A percentile compares a stretch with the other conserved stretches of the same genome.
These are phyloP conservation scores for Chymomyza costata DNA, from an alignment of 1,140 invertebrate species.

Conservation along the genomic window DNA sequence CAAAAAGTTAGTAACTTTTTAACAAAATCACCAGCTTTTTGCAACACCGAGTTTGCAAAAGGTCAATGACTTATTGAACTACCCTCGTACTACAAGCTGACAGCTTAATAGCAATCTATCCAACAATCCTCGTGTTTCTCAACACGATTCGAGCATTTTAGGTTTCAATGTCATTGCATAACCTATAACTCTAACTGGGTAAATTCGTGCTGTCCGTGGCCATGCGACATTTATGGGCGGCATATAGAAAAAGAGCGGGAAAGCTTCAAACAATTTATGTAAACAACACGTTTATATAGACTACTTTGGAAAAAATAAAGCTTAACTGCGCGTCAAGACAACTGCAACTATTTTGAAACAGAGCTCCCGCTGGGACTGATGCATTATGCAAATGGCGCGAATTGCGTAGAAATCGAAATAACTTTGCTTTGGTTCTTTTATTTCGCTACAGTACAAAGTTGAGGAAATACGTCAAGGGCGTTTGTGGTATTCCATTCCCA, in stretches of 20 bases:
- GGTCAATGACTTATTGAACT: too few relatives aligned
- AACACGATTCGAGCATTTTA: neutral
- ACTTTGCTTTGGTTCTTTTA: conserved; percentile 58
- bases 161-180: conserved; percentile 63
- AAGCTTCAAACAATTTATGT: conserved; percentile 34
- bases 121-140: too few relatives aligned
- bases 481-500: too few relatives aligned
- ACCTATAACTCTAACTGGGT: conserved; percentile 2
- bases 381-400: conserved; percentile 55
- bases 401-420: conserved; percentile 60
- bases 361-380: conserved; percentile 8
- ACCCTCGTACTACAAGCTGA: too few relatives aligned
- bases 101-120: too few relatives aligned
- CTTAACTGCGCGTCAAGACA: too few relatives aligned
- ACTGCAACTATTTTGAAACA: too few relatives aligned
- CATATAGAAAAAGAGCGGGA: conserved; percentile 64
- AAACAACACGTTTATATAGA: conserved; percentile 57
- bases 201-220: too few relatives aligned
- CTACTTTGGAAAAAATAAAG: conserved; percentile 38
- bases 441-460: conserved; percentile 51
- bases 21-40: too few relatives aligned
- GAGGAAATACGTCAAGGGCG: conserved; percentile 47
- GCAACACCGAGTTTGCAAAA: too few relatives aligned
- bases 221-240: conserved; percentile 11
- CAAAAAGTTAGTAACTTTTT: too few relatives aligned